Evolutionary conservation across 30 jellyfish, hydroid and myxozoan genomes (phyloP), one percentile per base, ranked within the genome.

Genomic region (Hydra vulgaris): DNA sequence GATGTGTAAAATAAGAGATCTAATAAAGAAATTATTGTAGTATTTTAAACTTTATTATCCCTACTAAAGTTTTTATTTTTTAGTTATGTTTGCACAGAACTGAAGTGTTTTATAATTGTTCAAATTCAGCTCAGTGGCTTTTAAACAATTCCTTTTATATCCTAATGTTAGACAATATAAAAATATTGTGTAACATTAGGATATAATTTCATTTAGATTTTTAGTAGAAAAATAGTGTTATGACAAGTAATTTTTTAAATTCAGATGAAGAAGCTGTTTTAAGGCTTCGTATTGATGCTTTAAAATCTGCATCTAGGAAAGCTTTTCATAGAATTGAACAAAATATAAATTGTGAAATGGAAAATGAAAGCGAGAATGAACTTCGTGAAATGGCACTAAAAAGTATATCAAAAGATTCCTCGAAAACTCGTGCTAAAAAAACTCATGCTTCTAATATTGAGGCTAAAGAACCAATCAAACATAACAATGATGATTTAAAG

Each of bases 191-290:
- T n/a, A n/a, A n/a, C n/a, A n/a, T n/a, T n/a, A n/a, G n/a, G n/a
- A n/a, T n/a, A n/a, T n/a, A n/a, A n/a, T n/a, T n/a, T n/a, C n/a
- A n/a, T n/a, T n/a, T n/a, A n/a, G n/a, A n/a, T n/a, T n/a, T n/a
- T n/a, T n/a, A n/a, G n/a, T n/a, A n/a, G n/a, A n/a, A n/a, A n/a
- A 5, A 40, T 3, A 40, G 61, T 40, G 61, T 40, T 40, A 68
- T 68, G 75, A 23, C 25, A 23, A 68, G 16, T 68, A 68, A 20
- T 68, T 20, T n/a, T 15, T 20, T n/a, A 68, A 23, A 68, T 15
- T 20, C 25, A n/a, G 86, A 80, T 15, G 87, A 80, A 18, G 87
- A 80, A 70, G 87, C 70, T 15, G 22, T 55, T 72, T 69, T 80
- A 16, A 19, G 22, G 27, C 72, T 80, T 17, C 87, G 87, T 8